Conservation (phyloP, 1,140 invertebrate species). For the Apis florea region DNA sequence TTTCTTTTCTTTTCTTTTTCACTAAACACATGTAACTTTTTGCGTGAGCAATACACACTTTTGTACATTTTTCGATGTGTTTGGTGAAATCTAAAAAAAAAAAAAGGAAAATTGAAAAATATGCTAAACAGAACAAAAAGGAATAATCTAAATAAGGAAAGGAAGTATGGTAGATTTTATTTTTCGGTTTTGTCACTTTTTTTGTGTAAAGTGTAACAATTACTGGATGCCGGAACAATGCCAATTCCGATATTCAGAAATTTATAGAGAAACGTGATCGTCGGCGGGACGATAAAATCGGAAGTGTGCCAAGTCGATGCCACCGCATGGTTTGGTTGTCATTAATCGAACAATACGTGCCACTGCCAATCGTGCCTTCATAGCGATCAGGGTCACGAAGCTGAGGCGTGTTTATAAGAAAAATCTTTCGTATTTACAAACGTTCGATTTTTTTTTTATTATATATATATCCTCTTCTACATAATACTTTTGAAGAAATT, state of each 20-base stretch:
- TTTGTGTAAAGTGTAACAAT: not conserved
- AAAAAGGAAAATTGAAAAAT: not conserved
- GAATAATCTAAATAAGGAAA: not conserved
- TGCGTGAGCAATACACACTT: too few species aligned
- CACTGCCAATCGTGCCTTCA: constrained; percentile 3
- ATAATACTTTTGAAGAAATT: too few species aligned
- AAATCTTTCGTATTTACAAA: not conserved
- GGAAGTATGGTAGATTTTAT: not conserved
- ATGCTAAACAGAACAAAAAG: too few species aligned
- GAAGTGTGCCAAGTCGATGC: constrained; percentile 24
- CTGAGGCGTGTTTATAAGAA: not conserved
- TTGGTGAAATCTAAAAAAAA: not conserved
- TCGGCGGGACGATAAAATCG: constrained; percentile 15
- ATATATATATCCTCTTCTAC: not conserved
- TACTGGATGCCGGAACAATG: not conserved
- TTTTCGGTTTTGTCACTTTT: too few species aligned
- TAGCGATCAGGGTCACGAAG: not conserved
- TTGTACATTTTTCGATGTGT: too few species aligned
- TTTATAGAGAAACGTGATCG: constrained; percentile 12
- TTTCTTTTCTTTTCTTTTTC: too few species aligned
- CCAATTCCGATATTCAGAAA: constrained; percentile 19
- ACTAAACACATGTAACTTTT: too few species aligned
- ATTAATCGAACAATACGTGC: constrained; percentile 21
- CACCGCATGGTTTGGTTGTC: constrained; percentile 9
- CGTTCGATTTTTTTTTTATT: not conserved